Evolutionary conservation across 2,797 vertebrate genomes (phyloP).

Genomic region (Pangasius djambal): DNA sequence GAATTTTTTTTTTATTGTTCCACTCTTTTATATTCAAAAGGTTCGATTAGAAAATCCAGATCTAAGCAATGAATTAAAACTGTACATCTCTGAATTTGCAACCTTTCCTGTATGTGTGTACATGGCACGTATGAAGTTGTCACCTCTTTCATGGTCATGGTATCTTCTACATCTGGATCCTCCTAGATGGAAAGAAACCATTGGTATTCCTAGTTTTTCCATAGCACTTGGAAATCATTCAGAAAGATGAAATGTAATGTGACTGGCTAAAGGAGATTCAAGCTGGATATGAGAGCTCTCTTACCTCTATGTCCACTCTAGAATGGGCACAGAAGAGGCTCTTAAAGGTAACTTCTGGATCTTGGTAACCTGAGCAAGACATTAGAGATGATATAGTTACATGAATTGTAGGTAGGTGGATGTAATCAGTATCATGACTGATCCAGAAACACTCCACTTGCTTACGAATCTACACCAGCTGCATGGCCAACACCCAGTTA

Average conservation of each 20-base stretch:
- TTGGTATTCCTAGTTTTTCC: not conserved
- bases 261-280: not conserved
- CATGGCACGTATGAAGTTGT: conserved; percentile 30
- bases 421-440: not conserved
- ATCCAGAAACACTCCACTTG: not conserved
- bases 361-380: conserved; percentile 27
- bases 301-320: conserved; percentile 19
- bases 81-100: not conserved
- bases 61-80: not conserved
- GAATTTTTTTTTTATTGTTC: not conserved
- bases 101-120: not conserved
- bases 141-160: conserved; percentile 79
- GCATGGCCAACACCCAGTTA: not conserved
- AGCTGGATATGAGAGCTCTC: not conserved
- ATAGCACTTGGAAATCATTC: not conserved
- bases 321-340: conserved; percentile 1
- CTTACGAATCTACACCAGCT: not conserved
- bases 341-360: conserved; percentile 23
- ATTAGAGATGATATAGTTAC: not conserved
- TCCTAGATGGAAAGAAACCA: conserved; percentile 65
- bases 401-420: not conserved
- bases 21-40: not conserved
- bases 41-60: not conserved
- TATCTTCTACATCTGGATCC: conserved; percentile 73
- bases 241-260: not conserved